Percentiles rank a stretch among this genome's conserved stretches.
These are phyloP conservation scores for Ranitomeya variabilis DNA, from an alignment of 2,113 vertebrate genomes.

Conservation along the genomic window DNA sequence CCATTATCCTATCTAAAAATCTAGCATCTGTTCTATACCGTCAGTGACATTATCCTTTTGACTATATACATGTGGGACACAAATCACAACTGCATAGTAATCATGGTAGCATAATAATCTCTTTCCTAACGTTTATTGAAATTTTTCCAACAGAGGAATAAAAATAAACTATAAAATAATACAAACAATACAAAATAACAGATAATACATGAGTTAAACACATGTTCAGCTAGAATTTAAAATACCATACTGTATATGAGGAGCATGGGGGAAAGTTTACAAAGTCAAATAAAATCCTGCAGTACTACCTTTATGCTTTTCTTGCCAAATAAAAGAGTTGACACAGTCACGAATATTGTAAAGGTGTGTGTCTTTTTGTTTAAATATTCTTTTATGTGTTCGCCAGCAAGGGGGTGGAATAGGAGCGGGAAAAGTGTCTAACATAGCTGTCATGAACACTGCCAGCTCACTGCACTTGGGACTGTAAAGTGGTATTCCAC, in stretches of 20 bases:
- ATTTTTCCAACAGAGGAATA: background rate
- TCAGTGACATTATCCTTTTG: conserved; percentile 32
- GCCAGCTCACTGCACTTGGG: too few species aligned
- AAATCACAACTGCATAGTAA: background rate
- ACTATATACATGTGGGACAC: background rate
- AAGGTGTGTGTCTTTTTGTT: too few species aligned
- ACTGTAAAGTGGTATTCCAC: too few species aligned
- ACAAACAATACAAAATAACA: background rate
- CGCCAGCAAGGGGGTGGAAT: too few species aligned
- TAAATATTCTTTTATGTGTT: too few species aligned
- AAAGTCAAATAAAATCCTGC: too few species aligned
- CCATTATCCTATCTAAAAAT: conserved; percentile 58
- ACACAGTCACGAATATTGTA: too few species aligned
- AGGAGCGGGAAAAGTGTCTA: too few species aligned
- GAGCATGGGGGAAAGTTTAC: too few species aligned
- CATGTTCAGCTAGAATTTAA: background rate
- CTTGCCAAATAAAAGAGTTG: too few species aligned
- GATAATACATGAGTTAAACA: background rate
- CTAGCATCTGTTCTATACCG: conserved; percentile 60
- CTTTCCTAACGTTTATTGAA: background rate
- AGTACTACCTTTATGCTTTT: too few species aligned
- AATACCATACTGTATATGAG: background rate
- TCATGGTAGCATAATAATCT: background rate
- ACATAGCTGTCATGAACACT: too few species aligned
- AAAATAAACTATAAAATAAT: background rate